Evolutionary conservation across 2,797 vertebrate genomes (phyloP), one percentile per base, ranked within the genome.

Genomic region (Synaphobranchus kaupii): DNA sequence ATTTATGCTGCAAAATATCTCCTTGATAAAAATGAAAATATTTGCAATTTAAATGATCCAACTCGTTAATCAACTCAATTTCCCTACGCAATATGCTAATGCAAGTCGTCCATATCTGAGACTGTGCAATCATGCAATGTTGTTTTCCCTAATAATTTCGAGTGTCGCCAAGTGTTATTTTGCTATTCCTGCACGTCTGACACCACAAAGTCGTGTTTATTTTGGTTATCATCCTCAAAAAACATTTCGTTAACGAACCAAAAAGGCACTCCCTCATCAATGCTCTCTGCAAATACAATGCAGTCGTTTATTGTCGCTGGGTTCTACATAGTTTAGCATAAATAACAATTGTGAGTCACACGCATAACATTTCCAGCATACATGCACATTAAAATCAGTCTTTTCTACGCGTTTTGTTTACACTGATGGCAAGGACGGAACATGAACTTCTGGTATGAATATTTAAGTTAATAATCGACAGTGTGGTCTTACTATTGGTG

Each of bases 261-360:
- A 73, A 85, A 73, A 50, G 47, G 4, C 85, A 78, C 48, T 54
- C 22, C 22, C 17, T 7, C 10, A 8, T 34, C 22, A 48, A 1
- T 84, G 7, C 52, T 76, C 28, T 76, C 47, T 52, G 84, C 84
- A 34, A 17, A 34, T 86, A 80, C 73, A 86, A 56, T 80, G 71
- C 85, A 39, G 48, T 78, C 84, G 44, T 85, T 78, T 76, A 86
- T 48, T 31, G n/a, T 80, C 22, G 4, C 71, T 86, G 8, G 15
- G 25, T 58, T 56, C 50, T 78, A 80, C 85, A 86, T n/a, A 86
- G 6, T 86, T 78, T 86, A 15, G 34, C 4, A 85, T 85, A 73
- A 85, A 76, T 85, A 85, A 73, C 60, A 71, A 47, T 68, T 85
- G 56, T n/a, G 9, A 28, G 60, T 28, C 34, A n/a, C 84, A 47